Percentiles rank a stretch among this genome's conserved stretches.
Conservation (phyloP, 2,113 vertebrate genomes). For the Condylura cristata region DNA sequence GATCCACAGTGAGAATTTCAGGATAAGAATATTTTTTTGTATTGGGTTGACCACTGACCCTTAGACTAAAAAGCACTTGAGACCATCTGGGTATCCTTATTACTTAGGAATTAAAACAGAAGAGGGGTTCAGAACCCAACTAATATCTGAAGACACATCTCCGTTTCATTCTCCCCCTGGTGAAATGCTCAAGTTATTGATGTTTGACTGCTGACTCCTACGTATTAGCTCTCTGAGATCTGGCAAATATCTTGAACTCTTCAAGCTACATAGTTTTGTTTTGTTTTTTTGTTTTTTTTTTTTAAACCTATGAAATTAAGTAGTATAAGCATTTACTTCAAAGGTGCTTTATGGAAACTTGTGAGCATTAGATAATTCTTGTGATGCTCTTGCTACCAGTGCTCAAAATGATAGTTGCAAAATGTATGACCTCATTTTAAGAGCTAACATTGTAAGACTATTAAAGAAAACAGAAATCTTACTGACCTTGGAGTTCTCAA, state of each 20-base stretch:
- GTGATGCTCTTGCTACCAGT: not conserved
- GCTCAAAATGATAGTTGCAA: not conserved
- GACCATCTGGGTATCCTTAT: not conserved
- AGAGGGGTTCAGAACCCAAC: not conserved
- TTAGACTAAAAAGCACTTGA: not conserved
- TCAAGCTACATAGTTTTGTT: not conserved
- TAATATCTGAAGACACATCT: not conserved
- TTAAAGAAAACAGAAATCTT: not conserved
- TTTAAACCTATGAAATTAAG: not conserved
- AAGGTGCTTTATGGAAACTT: not conserved
- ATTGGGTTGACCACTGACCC: not conserved
- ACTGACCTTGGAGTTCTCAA: not conserved
- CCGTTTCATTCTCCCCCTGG: not conserved
- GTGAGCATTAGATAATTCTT: not conserved
- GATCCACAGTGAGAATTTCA: not conserved
- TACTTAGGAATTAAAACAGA: not conserved
- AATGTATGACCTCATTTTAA: not conserved
- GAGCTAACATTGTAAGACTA: not conserved
- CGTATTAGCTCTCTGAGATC: not conserved
- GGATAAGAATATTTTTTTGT: not conserved
- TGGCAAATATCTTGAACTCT: not conserved
- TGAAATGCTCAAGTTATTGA: not conserved
- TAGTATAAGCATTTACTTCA: not conserved
- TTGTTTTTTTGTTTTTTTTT: not conserved
- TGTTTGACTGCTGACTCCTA: not conserved